These are phyloP conservation scores for Emmelina monodactyla DNA, from an alignment of 2,888 invertebrate species.

Conservation along the genomic window DNA sequence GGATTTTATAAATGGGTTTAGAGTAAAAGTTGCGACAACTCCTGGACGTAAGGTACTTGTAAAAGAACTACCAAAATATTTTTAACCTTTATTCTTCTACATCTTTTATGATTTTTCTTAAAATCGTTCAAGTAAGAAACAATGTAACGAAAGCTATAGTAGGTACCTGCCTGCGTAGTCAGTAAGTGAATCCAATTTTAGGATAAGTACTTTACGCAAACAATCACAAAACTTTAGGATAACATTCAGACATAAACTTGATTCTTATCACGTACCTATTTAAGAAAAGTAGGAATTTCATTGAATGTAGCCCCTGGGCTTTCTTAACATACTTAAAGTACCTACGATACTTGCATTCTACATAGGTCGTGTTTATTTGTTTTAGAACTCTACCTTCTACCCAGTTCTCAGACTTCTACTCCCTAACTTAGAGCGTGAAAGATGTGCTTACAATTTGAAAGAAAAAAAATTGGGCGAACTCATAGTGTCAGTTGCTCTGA, in stretches of 20 bases:
- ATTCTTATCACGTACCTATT: too few relatives aligned
- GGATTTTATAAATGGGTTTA: conserved; percentile 56
- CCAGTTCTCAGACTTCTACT: conserved; percentile 81
- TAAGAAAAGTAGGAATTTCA: too few relatives aligned
- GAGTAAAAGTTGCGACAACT: conserved; percentile 30
- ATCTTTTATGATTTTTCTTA: conserved; percentile 3
- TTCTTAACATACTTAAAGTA: too few relatives aligned
- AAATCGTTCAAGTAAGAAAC: not conserved
- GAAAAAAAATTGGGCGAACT: conserved; percentile 76
- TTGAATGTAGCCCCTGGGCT: too few relatives aligned
- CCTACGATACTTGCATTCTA: too few relatives aligned
- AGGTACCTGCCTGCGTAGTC: too few relatives aligned
- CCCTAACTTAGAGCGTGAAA: conserved; percentile 79
- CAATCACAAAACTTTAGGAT: too few relatives aligned
- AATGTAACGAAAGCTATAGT: not conserved
- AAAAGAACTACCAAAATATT: not conserved
- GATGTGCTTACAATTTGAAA: conserved; percentile 85
- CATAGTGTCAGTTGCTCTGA: conserved; percentile 78
- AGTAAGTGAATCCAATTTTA: too few relatives aligned
- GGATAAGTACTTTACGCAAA: not conserved
- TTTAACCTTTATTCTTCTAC: not conserved
- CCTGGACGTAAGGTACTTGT: conserved; percentile 39
- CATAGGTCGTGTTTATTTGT: conserved; percentile 14
- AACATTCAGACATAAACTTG: too few relatives aligned
- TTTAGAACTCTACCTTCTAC: conserved; percentile 69